Conservation (phyloP, 2,888 invertebrate species). For the Lithophane socia region DNA sequence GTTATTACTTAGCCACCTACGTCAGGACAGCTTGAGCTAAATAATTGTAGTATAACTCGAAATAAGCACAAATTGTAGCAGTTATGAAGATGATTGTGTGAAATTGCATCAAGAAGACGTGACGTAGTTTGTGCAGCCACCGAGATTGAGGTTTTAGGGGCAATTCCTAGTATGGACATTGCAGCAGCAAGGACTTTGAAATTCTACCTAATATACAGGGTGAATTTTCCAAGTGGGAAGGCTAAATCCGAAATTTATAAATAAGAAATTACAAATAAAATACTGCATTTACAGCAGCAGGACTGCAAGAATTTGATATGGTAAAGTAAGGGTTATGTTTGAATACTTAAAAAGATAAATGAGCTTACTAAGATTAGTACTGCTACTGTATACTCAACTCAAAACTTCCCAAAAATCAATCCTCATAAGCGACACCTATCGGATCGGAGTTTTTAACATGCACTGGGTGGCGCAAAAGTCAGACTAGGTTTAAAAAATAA, state of each 20-base stretch:
- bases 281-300: too few relatives aligned
- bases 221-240: background rate
- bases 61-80: slow-evolving; percentile 1
- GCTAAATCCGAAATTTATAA: background rate
- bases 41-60: background rate
- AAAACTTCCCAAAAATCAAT: background rate
- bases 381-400: background rate
- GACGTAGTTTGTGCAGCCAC: background rate
- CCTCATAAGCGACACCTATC: background rate
- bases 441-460: background rate
- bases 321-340: background rate
- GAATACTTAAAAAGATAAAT: background rate
- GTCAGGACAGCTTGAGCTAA: background rate
- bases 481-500: too few relatives aligned
- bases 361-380: background rate
- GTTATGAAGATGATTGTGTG: background rate
- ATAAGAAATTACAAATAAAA: background rate
- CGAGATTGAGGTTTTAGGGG: background rate
- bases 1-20: too few relatives aligned
- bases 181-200: background rate
- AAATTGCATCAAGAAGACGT: slow-evolving; percentile 27
- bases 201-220: background rate
- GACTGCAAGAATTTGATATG: background rate
- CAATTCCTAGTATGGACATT: background rate
- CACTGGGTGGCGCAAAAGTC: too few relatives aligned